phyloP scores from a whole-genome alignment of 2,113 vertebrate genomes.

The Axis porcinus region DNA sequence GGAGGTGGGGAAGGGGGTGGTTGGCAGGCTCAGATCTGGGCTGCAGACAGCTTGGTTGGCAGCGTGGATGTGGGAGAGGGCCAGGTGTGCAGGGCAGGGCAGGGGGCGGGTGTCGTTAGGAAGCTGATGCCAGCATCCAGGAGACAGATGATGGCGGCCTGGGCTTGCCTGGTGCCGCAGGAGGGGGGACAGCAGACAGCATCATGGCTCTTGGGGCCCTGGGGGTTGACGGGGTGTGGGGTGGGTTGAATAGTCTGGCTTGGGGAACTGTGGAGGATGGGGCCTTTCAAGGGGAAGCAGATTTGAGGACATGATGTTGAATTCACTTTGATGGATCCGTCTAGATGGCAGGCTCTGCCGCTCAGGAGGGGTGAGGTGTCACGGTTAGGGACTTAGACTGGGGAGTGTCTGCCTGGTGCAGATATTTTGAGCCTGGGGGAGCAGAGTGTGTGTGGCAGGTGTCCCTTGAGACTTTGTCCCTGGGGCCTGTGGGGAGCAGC shows the following conservation, averaged over 20 bases:
- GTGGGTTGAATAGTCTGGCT: neutral
- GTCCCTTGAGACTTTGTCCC: neutral
- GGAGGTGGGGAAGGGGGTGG: neutral
- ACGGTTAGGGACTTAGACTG: neutral
- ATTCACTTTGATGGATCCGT: no score
- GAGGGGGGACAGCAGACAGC: neutral
- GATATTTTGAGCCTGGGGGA: neutral
- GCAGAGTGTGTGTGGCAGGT: neutral
- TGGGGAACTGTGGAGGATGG: neutral
- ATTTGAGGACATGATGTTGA: neutral
- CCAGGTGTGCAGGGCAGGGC: neutral
- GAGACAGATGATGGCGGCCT: neutral
- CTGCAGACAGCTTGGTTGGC: neutral
- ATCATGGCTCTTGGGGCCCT: fast-evolving
- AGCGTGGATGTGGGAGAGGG: neutral
- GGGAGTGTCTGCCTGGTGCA: neutral
- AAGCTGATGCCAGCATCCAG: neutral
- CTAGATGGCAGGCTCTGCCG: neutral
- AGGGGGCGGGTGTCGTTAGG: neutral
- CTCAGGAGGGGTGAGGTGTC: neutral
- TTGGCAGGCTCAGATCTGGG: neutral
- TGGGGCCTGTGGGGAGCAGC: neutral
- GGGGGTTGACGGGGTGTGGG: neutral
- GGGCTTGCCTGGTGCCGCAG: neutral
- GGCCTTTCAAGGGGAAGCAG: neutral